Evolutionary conservation across 2,888 invertebrate species (phyloP), one percentile per base, ranked within the genome.

Genomic region (Lasioglossum calceatum): DNA sequence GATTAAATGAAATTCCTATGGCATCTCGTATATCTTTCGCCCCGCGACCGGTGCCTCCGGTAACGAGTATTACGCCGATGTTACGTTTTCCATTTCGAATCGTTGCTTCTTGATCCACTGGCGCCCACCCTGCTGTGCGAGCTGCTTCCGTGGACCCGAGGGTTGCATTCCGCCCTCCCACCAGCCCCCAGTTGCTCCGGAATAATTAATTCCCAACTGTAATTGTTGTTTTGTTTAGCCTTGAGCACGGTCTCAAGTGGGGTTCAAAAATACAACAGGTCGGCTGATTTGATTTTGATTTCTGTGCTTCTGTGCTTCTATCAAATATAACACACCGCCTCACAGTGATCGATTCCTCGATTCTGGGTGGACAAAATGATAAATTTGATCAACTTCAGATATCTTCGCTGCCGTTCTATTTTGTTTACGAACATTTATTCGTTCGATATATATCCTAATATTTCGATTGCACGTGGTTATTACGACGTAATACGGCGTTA

Each of bases 1-100:
- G 92, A 94, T 94, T 94, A 94, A 94, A 94, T 94, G 94, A 94
- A 94, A 94, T 94, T 94, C 94, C 94, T 93, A 92, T 92, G 93
- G 92, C 91, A 90, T 93, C 92, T 90, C 94, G 93, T 94, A 94
- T 94, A 94, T 93, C 94, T 93, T 93, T 94, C 92, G 84, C 88
- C 44, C 76, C 64, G 79, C 85, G 72, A 47, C 73, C 82, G 84
- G 80, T 82, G 84, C 82, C 80, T 84, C 80, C 86, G 88, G 86
- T 87, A 91, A 89, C 88, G 89, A 88, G 90, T 81, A 85, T 83
- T 84, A 82, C 87, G 82, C 81, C 88, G 75, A 85, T 85, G 86
- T 81, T 85, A 88, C 82, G 83, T 79, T 88, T 87, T 86, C 73
- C 79, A 81, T 87, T 88, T 85, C 75, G 61, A 61, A 50, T 36